Evolutionary conservation across 2,113 vertebrate genomes (phyloP).

Genomic region (Hucho hucho): DNA sequence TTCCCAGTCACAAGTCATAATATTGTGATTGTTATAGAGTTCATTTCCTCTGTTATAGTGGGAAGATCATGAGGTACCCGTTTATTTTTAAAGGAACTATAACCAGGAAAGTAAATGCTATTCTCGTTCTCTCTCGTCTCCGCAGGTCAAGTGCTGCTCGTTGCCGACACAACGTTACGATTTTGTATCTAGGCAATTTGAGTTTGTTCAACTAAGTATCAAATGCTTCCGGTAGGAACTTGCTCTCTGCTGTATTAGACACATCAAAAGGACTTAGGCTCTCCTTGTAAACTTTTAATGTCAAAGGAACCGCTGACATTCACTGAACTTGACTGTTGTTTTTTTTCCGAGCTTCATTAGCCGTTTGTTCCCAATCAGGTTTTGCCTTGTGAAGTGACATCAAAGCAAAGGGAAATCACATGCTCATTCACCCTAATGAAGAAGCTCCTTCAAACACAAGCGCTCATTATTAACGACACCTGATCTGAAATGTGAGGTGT

Average conservation of each 20-base stretch:
- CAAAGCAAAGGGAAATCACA: slow-evolving; percentile 69
- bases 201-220: slow-evolving; percentile 58
- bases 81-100: background rate
- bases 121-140: no score
- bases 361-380: slow-evolving; percentile 40
- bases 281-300: slow-evolving; percentile 69
- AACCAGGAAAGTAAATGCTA: background rate
- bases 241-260: slow-evolving; percentile 50
- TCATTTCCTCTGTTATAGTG: background rate
- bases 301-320: slow-evolving; percentile 72
- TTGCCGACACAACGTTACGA: background rate
- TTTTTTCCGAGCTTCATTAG: slow-evolving; percentile 69
- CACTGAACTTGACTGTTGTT: slow-evolving; percentile 64
- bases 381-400: slow-evolving; percentile 76
- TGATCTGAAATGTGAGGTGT: slow-evolving; percentile 66
- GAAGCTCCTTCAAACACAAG: slow-evolving; percentile 65
- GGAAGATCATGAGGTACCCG: background rate
- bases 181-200: slow-evolving; percentile 45
- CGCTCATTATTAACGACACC: slow-evolving; percentile 71
- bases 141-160: background rate
- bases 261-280: slow-evolving; percentile 74
- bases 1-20: background rate
- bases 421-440: slow-evolving; percentile 62
- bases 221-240: slow-evolving; percentile 62
- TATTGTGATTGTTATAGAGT: background rate